Base-by-base conservation (phyloP, 2,888 invertebrate species). In the Polyommatus iphigenia region DNA sequence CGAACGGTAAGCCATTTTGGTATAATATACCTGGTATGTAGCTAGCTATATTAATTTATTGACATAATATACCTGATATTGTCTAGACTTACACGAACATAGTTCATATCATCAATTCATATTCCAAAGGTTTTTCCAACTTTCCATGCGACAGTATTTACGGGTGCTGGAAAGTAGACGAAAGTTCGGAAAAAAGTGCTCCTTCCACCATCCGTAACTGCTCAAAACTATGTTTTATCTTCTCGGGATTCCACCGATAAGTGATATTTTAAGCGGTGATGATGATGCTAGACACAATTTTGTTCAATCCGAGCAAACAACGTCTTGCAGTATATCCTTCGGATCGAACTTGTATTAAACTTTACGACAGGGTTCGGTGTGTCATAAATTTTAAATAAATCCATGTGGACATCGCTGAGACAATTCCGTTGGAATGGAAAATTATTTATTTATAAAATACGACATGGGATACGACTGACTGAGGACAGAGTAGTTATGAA, bases 281-380 rank as follows among this genome's bases (percentile, higher is more conserved):
- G 81, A 82, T 85, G 85, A 83, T 83, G 85, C 59, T 71, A 76
- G 50, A 29, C 29, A 67, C 77, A 72, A 32, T 67, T 32, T 67
- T 29, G 29, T 67, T 15, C 67, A 67, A 77, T 67, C 46, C 50
- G 13, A 78, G 80, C 81, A 79, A 80, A 79, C 71, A 72, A 72
- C 54, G 57, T 57, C 80, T 80, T 83, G 87, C 90, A 87, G 93
- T 92, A 92, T 93, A 90, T 77, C 71, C 73, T 73, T 54, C 20
- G 83, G 86, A 85, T 84, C 84, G 79, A 80, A 79, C 79, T 81
- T 81, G 88, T 89, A 90, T 90, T 89, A 92, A 92, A 92, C 81
- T 93, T 94, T 93, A 94, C 92, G 93, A 92, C 86, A 84, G 90
- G 90, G 92, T 91, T 91, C 89, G 90, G 91, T 90, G 89, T 89